Base-by-base conservation (phyloP, 2,888 invertebrate genomes). In the Glaucopsyche alexis region DNA sequence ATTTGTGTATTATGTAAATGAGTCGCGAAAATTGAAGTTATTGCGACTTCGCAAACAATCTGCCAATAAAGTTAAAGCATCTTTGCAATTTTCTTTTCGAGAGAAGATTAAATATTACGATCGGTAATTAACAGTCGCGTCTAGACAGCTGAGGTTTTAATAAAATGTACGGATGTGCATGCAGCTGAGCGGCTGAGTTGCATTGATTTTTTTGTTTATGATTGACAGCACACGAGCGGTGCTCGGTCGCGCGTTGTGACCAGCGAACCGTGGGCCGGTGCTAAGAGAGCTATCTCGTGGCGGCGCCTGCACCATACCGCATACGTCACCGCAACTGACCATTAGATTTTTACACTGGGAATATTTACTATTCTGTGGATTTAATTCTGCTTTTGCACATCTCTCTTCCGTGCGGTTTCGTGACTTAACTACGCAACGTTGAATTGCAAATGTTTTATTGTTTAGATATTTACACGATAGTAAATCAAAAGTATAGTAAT, bases 161-260 rank as follows among this genome's bases (percentile, higher is more conserved):
- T 69, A 47, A 69, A 69, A 65, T 65, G 64, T 49, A 19, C 47
- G 67, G 67, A 67, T 67, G 67, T 67, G 67, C 42, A 75, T 74
- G 70, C 40, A 72, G 52, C 55, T 67, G 72, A 72, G 73, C 85
- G 80, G 80, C 86, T 84, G 87, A 85, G 87, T 88, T 89, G 86
- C 80, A 84, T 79, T 82, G 81, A 82, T 80, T 85, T 87, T 88
- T 88, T 89, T 87, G 88, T 92, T 91, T 91, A 91, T 93, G 91
- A 93, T 91, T 91, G 91, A 91, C 91, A 90, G 89, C 88, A 90
- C 91, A 91, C 90, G 88, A 83, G 86, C 84, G 79, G 88, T 90
- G 91, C 80, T 87, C 91, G 90, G 90, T 90, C 89, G 90, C 89
- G 87, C 90, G 90, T 86, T 81, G 78, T 88, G 88, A 85, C 84